These are phyloP conservation scores for Notechis scutatus DNA, from an alignment of 2,113 vertebrate genomes.

Conservation along the genomic window DNA sequence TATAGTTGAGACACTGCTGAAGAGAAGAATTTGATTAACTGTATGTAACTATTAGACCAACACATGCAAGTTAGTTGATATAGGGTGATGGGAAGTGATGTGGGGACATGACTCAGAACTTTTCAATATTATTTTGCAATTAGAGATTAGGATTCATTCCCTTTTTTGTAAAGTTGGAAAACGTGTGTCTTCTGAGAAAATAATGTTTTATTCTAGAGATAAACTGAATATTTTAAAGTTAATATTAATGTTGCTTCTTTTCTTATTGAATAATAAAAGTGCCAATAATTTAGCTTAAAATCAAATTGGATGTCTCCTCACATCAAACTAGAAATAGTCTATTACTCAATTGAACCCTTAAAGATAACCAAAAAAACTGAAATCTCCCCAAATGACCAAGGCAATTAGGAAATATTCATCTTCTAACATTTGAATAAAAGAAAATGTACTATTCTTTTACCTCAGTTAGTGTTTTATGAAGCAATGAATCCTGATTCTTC, in stretches of 20 bases:
- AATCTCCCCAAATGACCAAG: not conserved
- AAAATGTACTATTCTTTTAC: slow-evolving; percentile 61
- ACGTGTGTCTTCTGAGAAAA: not conserved
- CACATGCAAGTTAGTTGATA: not conserved
- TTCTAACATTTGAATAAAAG: not conserved
- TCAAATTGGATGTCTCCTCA: not conserved
- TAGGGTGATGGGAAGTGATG: not conserved
- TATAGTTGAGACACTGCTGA: not conserved
- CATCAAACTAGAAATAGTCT: not conserved
- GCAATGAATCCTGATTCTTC: slow-evolving; percentile 86
- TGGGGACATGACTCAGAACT: not conserved
- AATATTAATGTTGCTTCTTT: not conserved
- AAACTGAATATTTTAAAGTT: not conserved
- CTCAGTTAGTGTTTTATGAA: slow-evolving; percentile 80
- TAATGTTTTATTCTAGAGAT: not conserved
- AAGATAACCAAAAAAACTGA: not conserved
- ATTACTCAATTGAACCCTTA: not conserved
- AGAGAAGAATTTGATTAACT: not conserved
- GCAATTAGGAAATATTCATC: not conserved
- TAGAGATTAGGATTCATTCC: not conserved
- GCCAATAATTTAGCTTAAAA: not conserved
- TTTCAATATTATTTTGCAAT: not conserved
- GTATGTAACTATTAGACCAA: too few relatives aligned
- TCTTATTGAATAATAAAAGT: not conserved
- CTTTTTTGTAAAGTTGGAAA: not conserved